Evolutionary conservation across 2,113 vertebrate genomes (phyloP).

Genomic region (Synodontis membranacea): DNA sequence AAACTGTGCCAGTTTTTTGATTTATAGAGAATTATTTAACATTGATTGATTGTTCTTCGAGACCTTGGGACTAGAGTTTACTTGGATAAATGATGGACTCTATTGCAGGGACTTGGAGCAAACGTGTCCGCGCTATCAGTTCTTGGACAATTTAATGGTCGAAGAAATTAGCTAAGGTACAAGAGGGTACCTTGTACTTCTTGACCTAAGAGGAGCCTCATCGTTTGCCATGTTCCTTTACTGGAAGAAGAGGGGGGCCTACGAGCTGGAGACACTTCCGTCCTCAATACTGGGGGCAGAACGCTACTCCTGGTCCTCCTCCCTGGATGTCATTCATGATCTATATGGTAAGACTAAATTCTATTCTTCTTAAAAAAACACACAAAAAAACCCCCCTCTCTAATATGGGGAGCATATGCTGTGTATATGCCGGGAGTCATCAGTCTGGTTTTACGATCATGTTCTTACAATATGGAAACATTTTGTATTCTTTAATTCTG

Average conservation of each 20-base stretch:
- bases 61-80: conserved; percentile 15
- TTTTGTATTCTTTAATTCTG: background rate
- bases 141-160: background rate
- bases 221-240: conserved; percentile 82
- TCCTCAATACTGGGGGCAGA: conserved; percentile 73
- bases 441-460: background rate
- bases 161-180: background rate
- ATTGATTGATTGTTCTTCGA: conserved; percentile 53
- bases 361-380: background rate
- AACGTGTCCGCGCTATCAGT: background rate
- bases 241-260: conserved; percentile 88
- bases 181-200: background rate
- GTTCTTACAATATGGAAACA: background rate
- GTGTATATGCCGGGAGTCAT: background rate
- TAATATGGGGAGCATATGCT: background rate
- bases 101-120: background rate
- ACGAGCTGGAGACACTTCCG: conserved; percentile 84
- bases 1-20: conserved; percentile 58
- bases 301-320: conserved; percentile 88
- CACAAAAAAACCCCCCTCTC: too few species aligned
- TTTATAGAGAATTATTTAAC: conserved; percentile 49
- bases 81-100: background rate
- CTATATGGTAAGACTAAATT: conserved; percentile 77
- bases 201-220: background rate
- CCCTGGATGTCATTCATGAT: conserved; percentile 81